Evolutionary conservation across 2,888 invertebrate genomes (phyloP), one percentile per base, ranked within the genome.

Genomic region (Drosophila falleni): DNA sequence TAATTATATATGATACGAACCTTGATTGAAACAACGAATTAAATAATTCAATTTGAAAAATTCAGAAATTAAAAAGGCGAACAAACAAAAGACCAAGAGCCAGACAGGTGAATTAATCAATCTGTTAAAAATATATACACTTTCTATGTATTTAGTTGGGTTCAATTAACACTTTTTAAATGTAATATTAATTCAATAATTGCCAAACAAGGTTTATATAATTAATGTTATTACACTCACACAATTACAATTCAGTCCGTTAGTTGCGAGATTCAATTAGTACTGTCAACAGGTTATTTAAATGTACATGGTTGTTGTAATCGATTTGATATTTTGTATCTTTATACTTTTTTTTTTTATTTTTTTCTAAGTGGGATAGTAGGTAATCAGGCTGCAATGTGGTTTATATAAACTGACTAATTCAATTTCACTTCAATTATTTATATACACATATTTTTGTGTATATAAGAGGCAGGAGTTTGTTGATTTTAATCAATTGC

Each of bases 51-150:
- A 44, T 60, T 44, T 54, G 41, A 64, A 70, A 62, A 71, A 78
- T 92, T 92, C 94, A 97, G 97, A 97, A 95, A 97, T 97, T 95
- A 97, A 97, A 97, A 97, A 97, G 96, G 96, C 96, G 95, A 96
- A 31, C 73, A 84, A 87, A 56, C 84, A 96, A 95, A 96, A 96
- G 95, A 97, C 97, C 95, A 97, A 97, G 95, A 97, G 97, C 93
- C 94, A 96, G 93, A 94, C 96, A 95, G 97, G 97, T 97, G 96
- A 97, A 95, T 91, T 66, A 71, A 44, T 35, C 11, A 56, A 56
- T 56, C 44, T 15, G 44, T 35, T 35, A 23, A 44, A 56, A 23
- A 23, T 23, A 23, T 35, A 35, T 31, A 55, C 23, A 55, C n/a
- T n/a, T 44, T 11, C 29, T 41, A 23, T 4, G 41, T 29, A 29